Evolutionary conservation across 2,113 vertebrate species (phyloP), one percentile per base, ranked within the genome.

Genomic region (Dasyurus viverrinus): DNA sequence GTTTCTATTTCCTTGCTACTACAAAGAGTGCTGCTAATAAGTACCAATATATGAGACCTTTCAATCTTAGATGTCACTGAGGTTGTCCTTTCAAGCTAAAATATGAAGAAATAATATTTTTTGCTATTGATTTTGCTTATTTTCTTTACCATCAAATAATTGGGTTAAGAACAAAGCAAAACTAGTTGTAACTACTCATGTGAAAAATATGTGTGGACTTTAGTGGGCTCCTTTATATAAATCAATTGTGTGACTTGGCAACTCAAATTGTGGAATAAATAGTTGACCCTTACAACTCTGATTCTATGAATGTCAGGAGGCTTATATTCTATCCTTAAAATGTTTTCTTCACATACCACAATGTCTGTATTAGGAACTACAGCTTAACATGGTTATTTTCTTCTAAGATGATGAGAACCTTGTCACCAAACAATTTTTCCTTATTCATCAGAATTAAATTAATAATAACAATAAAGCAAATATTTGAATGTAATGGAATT

Each of bases 361-460:
- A 36, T 90, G 55, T 94, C 9, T 7, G 6, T 57, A 1, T 94
- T 91, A 3, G 2, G 36, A 76, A 92, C n/a, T 54, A 9, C 6
- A 25, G 89, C 2, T n/a, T 93, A 36, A 26, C 25, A 24, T 0
- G 10, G 23, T 48, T 68, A 60, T 14, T 89, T 94, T 57, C 14
- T 27, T 93, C 89, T 47, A 46, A 52, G 68, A 76, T 47, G 47
- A 47, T 47, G 47, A 47, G 47, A 47, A 47, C 91, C 24, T 0
- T 57, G 11, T 90, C 84, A 48, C 52, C 53, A 54, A 16, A 1
- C 95, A 57, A 94, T 47, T 93, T 54, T 52, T 89, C 92, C 91
- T 60, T 89, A 14, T 36, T 55, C 50, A 14, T 96, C 90, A 84
- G 3, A 93, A 93, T 25, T 36, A 95, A 93, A n/a, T 5, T n/a